These are phyloP conservation scores for Oedothorax gibbosus DNA, from an alignment of 1,140 invertebrate genomes.

Conservation along the genomic window DNA sequence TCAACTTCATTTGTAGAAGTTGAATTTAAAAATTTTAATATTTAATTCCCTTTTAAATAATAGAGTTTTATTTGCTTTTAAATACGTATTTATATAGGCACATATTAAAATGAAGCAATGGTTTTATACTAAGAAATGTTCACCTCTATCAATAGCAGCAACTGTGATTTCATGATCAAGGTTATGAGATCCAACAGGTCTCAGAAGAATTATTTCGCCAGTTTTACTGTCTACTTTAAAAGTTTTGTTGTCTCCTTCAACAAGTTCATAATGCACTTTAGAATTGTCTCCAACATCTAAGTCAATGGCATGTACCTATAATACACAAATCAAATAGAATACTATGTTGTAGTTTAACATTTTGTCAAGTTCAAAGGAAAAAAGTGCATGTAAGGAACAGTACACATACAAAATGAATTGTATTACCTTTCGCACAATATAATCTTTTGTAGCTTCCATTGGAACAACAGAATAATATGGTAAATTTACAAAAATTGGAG, in stretches of 20 bases:
- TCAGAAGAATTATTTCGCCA: slow-evolving; percentile 88
- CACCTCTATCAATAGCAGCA: slow-evolving; percentile 57
- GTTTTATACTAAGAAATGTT: not conserved
- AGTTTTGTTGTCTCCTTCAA: slow-evolving; percentile 85
- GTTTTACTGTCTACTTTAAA: slow-evolving; percentile 84
- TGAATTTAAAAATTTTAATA: not conserved
- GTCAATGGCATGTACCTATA: slow-evolving; percentile 83
- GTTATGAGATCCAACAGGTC: slow-evolving; percentile 69
- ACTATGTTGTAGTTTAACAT: not conserved
- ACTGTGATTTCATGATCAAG: slow-evolving; percentile 55
- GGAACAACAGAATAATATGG: slow-evolving; percentile 87
- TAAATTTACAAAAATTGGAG: slow-evolving; percentile 84
- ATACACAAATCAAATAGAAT: not conserved
- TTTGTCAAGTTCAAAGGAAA: not conserved
- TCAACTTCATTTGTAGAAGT: not conserved
- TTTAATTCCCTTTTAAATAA: not conserved
- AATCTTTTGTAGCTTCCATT: slow-evolving; percentile 53
- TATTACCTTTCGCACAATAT: slow-evolving; percentile 60
- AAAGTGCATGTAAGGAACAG: not conserved
- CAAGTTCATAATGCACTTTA: slow-evolving; percentile 89
- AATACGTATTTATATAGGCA: not conserved
- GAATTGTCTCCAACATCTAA: slow-evolving; percentile 88
- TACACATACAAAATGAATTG: not conserved
- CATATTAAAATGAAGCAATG: not conserved
- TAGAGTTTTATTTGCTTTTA: too few relatives aligned